These are phyloP conservation scores for Globia sparganii DNA, from an alignment of 2,888 invertebrate species.

Conservation along the genomic window DNA sequence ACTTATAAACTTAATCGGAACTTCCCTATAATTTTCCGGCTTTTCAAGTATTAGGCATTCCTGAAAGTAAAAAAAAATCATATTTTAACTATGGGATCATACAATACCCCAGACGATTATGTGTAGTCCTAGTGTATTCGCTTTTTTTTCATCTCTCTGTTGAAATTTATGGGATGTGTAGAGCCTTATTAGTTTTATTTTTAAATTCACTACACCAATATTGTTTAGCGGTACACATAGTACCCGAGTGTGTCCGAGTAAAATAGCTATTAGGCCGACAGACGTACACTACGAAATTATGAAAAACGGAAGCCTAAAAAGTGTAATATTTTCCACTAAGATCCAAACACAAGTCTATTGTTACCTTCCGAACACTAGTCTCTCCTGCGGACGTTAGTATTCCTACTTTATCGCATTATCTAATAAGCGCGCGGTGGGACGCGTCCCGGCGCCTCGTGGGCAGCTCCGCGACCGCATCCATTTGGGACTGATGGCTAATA, in stretches of 20 bases:
- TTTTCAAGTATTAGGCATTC: background rate
- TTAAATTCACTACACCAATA: background rate
- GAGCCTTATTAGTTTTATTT: too few species aligned
- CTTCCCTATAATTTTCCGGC: background rate
- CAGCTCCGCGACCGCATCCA: background rate
- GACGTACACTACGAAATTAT: background rate
- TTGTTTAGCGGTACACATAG: background rate
- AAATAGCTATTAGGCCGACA: too few species aligned
- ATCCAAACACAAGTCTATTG: background rate
- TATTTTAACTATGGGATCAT: background rate
- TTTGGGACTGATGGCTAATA: background rate
- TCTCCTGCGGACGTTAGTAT: background rate
- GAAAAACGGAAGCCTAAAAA: background rate
- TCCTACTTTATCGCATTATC: constrained; percentile 1
- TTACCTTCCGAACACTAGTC: background rate
- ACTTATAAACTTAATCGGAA: background rate
- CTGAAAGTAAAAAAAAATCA: background rate
- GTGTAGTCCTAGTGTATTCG: too few species aligned
- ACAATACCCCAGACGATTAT: background rate
- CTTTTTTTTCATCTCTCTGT: too few species aligned
- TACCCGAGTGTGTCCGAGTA: too few species aligned
- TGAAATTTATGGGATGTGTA: too few species aligned
- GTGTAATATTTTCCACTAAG: background rate
- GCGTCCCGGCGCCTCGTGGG: constrained; percentile 5
- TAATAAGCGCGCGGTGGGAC: background rate